These are phyloP conservation scores for Hylyphantes graminicola DNA, from an alignment of 1,140 invertebrate species.

Conservation along the genomic window DNA sequence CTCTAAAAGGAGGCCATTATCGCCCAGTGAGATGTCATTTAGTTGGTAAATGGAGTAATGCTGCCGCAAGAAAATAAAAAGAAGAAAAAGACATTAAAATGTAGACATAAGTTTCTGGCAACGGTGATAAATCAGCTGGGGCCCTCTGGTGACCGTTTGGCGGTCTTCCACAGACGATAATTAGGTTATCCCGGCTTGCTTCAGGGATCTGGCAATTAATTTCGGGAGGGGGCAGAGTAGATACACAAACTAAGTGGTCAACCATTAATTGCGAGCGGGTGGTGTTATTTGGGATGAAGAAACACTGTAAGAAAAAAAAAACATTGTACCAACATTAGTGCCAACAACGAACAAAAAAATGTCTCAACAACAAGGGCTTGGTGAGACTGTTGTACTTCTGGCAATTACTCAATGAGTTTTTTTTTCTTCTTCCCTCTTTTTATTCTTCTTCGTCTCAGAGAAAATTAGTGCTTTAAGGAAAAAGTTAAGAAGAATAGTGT, in stretches of 20 bases:
- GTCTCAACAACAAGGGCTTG: conserved; percentile 29
- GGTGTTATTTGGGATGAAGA: conserved; percentile 45
- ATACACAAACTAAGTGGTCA: conserved; percentile 59
- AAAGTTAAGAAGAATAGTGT: conserved; percentile 20
- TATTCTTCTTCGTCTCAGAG: background rate
- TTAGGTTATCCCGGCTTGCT: conserved; percentile 53
- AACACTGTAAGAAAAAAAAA: conserved; percentile 7
- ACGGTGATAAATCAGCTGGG: conserved; percentile 53
- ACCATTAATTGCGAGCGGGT: conserved; percentile 53
- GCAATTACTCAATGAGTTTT: conserved; percentile 42
- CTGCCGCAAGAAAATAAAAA: conserved; percentile 14
- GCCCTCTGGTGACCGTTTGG: conserved; percentile 55
- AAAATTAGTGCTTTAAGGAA: conserved; percentile 41
- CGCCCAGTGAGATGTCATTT: conserved; percentile 32
- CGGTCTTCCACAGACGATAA: conserved; percentile 56
- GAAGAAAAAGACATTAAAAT: conserved; percentile 47
- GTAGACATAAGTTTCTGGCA: conserved; percentile 57
- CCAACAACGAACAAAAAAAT: conserved; percentile 10
- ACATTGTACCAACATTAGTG: conserved; percentile 14
- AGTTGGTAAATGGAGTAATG: conserved; percentile 38
- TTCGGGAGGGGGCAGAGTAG: conserved; percentile 22
- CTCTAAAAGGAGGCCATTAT: background rate
- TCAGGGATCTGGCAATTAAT: conserved; percentile 48
- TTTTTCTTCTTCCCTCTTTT: background rate
- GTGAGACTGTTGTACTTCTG: conserved; percentile 37